Percentiles rank a stretch among this genome's conserved stretches.
Conservation (phyloP, 2,113 vertebrate genomes). For the Neogale vison region DNA sequence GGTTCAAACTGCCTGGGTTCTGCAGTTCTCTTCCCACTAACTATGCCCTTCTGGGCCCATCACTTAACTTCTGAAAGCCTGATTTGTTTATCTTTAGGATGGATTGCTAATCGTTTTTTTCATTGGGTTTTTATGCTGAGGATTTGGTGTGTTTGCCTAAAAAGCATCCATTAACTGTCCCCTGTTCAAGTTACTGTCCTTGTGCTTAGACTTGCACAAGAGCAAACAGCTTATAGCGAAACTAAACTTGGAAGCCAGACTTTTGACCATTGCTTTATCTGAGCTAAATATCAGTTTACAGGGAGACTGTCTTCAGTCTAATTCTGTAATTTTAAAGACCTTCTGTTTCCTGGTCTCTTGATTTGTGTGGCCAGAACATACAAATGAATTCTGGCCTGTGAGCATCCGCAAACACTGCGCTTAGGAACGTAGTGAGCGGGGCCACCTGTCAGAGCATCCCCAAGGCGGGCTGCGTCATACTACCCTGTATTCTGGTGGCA, state of each 20-base stretch:
- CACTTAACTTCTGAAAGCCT: neutral
- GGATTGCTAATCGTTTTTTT: neutral
- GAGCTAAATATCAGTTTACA: neutral
- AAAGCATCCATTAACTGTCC: neutral
- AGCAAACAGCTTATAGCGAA: neutral
- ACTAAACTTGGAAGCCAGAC: neutral
- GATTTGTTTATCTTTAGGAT: neutral
- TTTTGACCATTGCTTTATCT: neutral
- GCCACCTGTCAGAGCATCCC: neutral
- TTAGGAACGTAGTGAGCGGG: fast-evolving
- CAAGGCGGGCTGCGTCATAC: fast-evolving
- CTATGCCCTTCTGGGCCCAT: neutral
- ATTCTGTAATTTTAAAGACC: neutral
- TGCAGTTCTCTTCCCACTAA: neutral
- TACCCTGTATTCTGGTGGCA: neutral
- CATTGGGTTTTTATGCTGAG: neutral
- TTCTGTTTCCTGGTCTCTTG: neutral
- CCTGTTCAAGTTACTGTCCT: neutral
- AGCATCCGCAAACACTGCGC: neutral
- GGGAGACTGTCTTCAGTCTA: neutral
- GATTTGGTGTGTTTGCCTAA: neutral
- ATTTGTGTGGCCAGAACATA: neutral
- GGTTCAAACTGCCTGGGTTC: neutral
- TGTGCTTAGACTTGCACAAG: neutral
- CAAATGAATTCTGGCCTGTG: neutral